Evolutionary conservation across 2,797 vertebrate genomes (phyloP), one percentile per base, ranked within the genome.

Genomic region (Eurystomus glaucurus): DNA sequence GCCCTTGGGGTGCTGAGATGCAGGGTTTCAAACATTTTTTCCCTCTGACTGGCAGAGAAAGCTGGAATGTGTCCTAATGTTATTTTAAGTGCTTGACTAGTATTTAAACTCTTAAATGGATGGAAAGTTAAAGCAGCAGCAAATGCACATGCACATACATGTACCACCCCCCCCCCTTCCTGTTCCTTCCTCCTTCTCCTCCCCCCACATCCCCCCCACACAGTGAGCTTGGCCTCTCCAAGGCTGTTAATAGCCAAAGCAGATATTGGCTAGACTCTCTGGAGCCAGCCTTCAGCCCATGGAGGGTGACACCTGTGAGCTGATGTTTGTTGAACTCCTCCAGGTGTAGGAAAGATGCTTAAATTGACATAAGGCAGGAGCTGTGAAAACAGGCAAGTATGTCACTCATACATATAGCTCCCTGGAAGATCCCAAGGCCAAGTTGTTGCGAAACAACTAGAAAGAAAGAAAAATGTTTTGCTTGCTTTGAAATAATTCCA

Each of bases 41-140:
- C 82, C 82, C 86, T 98, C 95, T 98, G 96, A 97, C 97, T 98
- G 97, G 96, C 97, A 97, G 94, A 93, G 89, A 98, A 98, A 98
- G 97, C 97, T 98, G 97, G 97, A 98, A 97, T 95, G 50, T 91
- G 94, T 98, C 98, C 98, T 97, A 96, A 97, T 98, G 97, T 98
- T 98, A 98, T 98, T 98, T 98, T 98, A 98, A 98, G 96, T 96
- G 96, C 93, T 97, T 94, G 95, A 96, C 93, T 98, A 95, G 94
- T 97, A 97, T 98, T 98, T 98, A 98, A 97, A 98, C 90, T 97
- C 95, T 89, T 93, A 97, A 98, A 98, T 93, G 91, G 96, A 97
- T 97, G 96, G 97, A 97, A 97, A 97, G 92, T 96, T 96, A 93
- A 91, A 95, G 92, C 62, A 86, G 84, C 68, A 89, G 95, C 79